Base-by-base conservation (phyloP, 2,797 vertebrate genomes). In the Meda fulgida region DNA sequence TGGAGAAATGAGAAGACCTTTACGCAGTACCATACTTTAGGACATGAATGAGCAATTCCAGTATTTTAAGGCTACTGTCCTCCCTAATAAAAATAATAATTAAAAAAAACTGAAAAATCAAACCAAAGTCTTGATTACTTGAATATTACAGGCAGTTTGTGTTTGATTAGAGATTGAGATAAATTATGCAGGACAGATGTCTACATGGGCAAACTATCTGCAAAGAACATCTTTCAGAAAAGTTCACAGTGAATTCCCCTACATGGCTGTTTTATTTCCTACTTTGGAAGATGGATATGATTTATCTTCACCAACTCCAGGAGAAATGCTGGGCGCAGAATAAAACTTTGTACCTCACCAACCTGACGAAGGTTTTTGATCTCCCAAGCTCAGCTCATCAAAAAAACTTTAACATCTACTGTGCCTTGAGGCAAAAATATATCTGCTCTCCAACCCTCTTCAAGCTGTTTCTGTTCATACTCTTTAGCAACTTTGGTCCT, bases 301-400 rank as follows among this genome's bases (percentile, higher is more conserved):
- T 46, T 7, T 11, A 66, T 43, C 40, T 66, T 48, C 26, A 63
- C 38, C 55, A 48, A 66, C 40, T 79, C 40, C 19, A 78, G 53
- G 26, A 48, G 26, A 31, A 79, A 48, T 66, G 60, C 60, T 79
- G 40, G 26, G 18, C 31, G 16, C 60, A 48, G 40, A 11, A 66
- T 23, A 46, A 8, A 48, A 79, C 40, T 3, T 48, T 48, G 58
- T 48, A 66, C 60, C 29, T 65, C 40, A 65, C 5, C 65, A 78
- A 79, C 23, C 2, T 46, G 60, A 66, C 77, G 40, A 48, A 34
- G 77, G 26, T 23, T 66, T 78, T 63, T 79, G 26, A 46, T 66
- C 58, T 26, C 55, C 36, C 36, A 63, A 78, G 16, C 51, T 77
- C 51, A 58, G 23, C 34, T 58, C 73, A 58, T 77, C 34, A 77